Base-by-base conservation (phyloP, 2,113 vertebrate genomes). In the Trinectes maculatus region DNA sequence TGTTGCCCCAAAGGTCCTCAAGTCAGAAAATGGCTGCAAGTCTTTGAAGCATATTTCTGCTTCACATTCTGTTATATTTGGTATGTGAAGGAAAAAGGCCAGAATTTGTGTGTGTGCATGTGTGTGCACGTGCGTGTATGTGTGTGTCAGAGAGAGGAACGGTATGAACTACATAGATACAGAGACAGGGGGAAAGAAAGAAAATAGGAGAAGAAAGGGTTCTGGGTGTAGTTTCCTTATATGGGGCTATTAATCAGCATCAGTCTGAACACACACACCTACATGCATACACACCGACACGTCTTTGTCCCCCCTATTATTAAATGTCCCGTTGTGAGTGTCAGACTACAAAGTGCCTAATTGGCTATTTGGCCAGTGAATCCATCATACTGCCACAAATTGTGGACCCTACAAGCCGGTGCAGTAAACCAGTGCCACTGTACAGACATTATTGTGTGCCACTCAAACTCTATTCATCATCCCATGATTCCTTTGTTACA, bases 331-430 rank as follows among this genome's bases (percentile, higher is more conserved):
- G 70, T 79, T 86, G 78, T 68, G 80, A 76, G 69, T 85, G 83
- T 85, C 82, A 82, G 84, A 83, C 85, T 87, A 80, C 85, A 87
- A 87, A 89, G 84, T 87, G 84, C 82, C 80, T 89, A 91, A 91
- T 89, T 89, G 89, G 85, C 85, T 89, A 49, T 89, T 88, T 89
- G 84, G 82, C 85, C 84, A 46, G 76, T 81, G 67, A 89, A 91
- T 91, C 80, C 84, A 89, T 91, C 88, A 91, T 80, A 58, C 71
- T 86, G 87, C 82, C 85, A 86, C 40, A 62, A 62, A 75, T 54
- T 75, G 71, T 85, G 71, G 78, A 63, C 52, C 78, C 63, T 77
- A 74, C 73, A 55, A 79, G 82, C 64, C 34, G 62, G 22, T 64
- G 80, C 75, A 79, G 74, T 74, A 71, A 71, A 78, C 56, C 72